Conservation (phyloP, 2,113 vertebrate genomes). For the Uria lomvia region DNA sequence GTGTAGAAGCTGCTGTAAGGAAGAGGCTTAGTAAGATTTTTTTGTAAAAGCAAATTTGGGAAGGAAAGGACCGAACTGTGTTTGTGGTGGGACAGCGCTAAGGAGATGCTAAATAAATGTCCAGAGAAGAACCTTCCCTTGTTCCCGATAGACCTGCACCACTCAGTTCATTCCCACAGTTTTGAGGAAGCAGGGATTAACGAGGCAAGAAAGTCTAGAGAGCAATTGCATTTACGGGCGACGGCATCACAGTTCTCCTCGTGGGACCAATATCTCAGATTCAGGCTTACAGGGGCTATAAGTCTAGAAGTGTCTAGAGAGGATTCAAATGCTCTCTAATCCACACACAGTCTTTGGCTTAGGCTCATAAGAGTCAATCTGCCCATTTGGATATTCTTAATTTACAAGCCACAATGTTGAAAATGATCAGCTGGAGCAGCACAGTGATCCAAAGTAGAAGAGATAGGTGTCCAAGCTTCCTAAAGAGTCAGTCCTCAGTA, state of each 20-base stretch:
- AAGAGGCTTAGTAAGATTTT: not conserved
- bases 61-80: not conserved
- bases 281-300: not conserved
- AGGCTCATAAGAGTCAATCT: not conserved
- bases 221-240: not conserved
- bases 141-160: accelerated
- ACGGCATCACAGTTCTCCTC: not conserved
- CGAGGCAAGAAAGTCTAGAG: not conserved
- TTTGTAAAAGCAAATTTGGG: not conserved
- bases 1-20: not conserved
- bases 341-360: not conserved
- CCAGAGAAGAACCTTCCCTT: not conserved
- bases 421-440: not conserved
- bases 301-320: not conserved
- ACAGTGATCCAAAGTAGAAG: not conserved
- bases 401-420: not conserved
- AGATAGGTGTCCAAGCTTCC: not conserved
- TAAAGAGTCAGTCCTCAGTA: not conserved
- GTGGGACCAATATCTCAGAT: not conserved
- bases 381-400: not conserved
- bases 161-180: not conserved
- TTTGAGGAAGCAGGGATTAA: not conserved
- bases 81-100: not conserved
- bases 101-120: not conserved
- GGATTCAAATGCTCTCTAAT: not conserved